Base-by-base conservation (phyloP, 2,113 vertebrate genomes). In the Glaucomys volans region DNA sequence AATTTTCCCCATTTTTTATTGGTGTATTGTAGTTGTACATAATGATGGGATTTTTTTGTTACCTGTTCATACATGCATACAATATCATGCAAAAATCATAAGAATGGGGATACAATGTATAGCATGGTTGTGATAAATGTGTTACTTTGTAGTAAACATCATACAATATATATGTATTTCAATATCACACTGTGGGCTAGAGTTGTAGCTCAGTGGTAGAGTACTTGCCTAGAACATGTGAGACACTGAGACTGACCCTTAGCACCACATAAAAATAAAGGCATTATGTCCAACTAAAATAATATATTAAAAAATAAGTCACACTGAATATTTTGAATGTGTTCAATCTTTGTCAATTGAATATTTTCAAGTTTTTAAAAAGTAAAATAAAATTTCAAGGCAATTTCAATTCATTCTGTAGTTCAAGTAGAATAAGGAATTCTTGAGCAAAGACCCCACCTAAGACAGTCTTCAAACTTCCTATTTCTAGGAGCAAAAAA, bases 401-500 rank as follows among this genome's bases (percentile, higher is more conserved):
- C 62, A 37, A 79, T 54, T 94, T 57, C 26, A 80, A 59, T 86
- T 86, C n/a, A 86, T n/a, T 94, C 47, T 44, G 50, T 64, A 67
- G 44, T 86, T 77, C 50, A 92, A 94, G 0, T 67, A 20, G 13
- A 74, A 88, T 35, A 62, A 13, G 17, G 10, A 87, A 40, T 54
- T 59, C 93, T 1, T 8, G 26, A 30, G 67, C 44, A 10, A 92
- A 80, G 72, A 96, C 28, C 26, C 40, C 20, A 85, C 57, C 94
- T 42, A 1, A 8, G 42, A 22, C 37, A 86, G 24, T 71, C 16
- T 90, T 94, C 69, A 83, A 66, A 91, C 2, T 37, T 64, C 40
- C 62, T 95, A 83, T 44, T 77, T 35, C 40, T 69, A 79, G 32
- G 82, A 90, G 80, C 18, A 93, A 0, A 47, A 47, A 47, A 47